A percentile compares a stretch with the other conserved stretches of the same genome.
These are phyloP conservation scores for Empidonax traillii DNA, from an alignment of 2,113 vertebrate species.

Conservation along the genomic window DNA sequence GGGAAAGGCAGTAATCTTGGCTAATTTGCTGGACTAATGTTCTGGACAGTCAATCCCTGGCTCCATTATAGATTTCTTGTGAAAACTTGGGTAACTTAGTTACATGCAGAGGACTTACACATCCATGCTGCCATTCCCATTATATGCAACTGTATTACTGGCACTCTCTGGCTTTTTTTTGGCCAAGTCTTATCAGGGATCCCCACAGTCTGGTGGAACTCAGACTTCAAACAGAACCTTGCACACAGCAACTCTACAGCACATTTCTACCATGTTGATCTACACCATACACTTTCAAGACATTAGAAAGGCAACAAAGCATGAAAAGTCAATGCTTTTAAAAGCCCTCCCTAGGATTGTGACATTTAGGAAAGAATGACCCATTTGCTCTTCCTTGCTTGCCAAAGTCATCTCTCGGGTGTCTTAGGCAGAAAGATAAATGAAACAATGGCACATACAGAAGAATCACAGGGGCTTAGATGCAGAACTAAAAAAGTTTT, in stretches of 20 bases:
- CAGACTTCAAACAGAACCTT: not conserved
- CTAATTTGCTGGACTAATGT: not conserved
- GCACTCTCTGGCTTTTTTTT: not conserved
- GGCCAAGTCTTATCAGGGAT: not conserved
- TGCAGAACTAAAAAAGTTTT: not conserved
- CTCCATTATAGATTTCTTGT: not conserved
- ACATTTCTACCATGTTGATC: not conserved
- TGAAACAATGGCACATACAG: not conserved
- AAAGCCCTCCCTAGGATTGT: not conserved
- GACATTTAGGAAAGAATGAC: not conserved
- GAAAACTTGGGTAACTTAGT: not conserved
- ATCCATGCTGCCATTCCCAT: not conserved
- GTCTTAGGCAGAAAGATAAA: not conserved
- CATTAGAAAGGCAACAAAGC: not conserved
- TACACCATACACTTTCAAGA: not conserved
- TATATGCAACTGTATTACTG: not conserved
- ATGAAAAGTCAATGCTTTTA: not conserved
- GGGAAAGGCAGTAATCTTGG: not conserved
- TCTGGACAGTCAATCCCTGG: not conserved
- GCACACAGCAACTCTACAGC: not conserved
- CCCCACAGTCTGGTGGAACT: not conserved
- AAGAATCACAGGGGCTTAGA: not conserved
- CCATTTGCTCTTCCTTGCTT: not conserved
- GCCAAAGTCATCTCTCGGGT: not conserved
- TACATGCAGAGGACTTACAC: not conserved